A percentile compares a stretch with the other conserved stretches of the same genome.
Conservation (phyloP, 2,113 vertebrate genomes). For the Zosterops borbonicus region DNA sequence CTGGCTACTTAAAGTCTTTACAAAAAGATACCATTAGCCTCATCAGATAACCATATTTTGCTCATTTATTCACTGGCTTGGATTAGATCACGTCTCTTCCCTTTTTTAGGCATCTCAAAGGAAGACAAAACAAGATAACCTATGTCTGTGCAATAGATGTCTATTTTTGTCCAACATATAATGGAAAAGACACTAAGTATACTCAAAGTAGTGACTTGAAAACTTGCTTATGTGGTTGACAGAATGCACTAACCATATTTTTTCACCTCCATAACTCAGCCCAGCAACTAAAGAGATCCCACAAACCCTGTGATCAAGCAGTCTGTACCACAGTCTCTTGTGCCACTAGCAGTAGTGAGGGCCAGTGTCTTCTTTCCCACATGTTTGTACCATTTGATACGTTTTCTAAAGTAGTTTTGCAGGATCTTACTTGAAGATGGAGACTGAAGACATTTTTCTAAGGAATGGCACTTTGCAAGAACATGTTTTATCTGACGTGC, state of each 20-base stretch:
- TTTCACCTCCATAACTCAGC: not conserved
- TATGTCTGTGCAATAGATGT: not conserved
- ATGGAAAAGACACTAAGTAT: not conserved
- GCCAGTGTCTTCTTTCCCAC: not conserved
- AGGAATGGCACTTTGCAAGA: not conserved
- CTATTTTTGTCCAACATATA: not conserved
- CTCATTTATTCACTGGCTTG: not conserved
- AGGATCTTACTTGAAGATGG: not conserved
- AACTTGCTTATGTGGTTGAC: not conserved
- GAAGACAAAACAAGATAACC: not conserved
- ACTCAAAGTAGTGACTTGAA: not conserved
- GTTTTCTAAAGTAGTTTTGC: not conserved
- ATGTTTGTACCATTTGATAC: rapidly evolving
- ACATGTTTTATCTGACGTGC: not conserved
- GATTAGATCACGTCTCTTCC: not conserved
- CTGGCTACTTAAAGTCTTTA: not conserved
- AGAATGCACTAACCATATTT: not conserved
- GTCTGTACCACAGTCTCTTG: not conserved
- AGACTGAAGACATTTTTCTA: not conserved
- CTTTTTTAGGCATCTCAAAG: not conserved
- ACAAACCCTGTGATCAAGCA: not conserved
- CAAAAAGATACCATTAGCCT: not conserved
- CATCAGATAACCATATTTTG: not conserved
- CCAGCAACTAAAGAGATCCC: not conserved
- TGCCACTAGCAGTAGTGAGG: rapidly evolving